phyloP scores from a whole-genome alignment of 2,113 vertebrate species.

The Miniopterus natalensis region DNA sequence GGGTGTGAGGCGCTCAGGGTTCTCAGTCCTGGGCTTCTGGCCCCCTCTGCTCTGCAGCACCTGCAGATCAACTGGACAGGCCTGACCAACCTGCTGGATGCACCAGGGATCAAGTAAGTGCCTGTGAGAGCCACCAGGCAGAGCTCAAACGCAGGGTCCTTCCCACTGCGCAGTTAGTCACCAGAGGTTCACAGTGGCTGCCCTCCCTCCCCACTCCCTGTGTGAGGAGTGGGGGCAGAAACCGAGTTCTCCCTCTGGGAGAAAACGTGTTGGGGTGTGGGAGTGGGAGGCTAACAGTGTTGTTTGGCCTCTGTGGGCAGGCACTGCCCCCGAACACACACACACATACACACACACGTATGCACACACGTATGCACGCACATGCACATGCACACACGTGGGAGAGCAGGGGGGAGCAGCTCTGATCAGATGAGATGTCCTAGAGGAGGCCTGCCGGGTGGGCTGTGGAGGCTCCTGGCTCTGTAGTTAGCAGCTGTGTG shows the following conservation, averaged over 20 bases:
- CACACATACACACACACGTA: accelerated
- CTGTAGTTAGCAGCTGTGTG: background rate
- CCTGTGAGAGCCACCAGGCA: background rate
- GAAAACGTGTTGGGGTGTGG: accelerated
- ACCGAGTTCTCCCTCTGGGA: background rate
- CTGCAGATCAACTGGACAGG: conserved; percentile 97
- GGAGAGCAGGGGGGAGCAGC: background rate
- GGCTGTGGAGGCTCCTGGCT: background rate
- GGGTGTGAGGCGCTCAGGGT: background rate
- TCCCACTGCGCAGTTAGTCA: no score
- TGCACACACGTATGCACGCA: no score
- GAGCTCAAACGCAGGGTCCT: background rate
- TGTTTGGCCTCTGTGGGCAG: background rate
- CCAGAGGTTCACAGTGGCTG: accelerated
- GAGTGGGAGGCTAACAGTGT: background rate
- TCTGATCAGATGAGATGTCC: background rate
- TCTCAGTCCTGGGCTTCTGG: background rate
- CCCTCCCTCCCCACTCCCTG: background rate
- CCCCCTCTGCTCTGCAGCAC: conserved; percentile 81
- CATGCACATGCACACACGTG: accelerated
- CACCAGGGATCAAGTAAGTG: conserved; percentile 94
- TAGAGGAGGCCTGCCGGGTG: accelerated
- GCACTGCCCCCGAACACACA: background rate
- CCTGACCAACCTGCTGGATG: conserved; percentile 95
- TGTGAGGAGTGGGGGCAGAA: background rate